Evolutionary conservation across 30 jellyfish, hydroid and myxozoan genomes (phyloP).

Genomic region (Phacellophora camtschatica): DNA sequence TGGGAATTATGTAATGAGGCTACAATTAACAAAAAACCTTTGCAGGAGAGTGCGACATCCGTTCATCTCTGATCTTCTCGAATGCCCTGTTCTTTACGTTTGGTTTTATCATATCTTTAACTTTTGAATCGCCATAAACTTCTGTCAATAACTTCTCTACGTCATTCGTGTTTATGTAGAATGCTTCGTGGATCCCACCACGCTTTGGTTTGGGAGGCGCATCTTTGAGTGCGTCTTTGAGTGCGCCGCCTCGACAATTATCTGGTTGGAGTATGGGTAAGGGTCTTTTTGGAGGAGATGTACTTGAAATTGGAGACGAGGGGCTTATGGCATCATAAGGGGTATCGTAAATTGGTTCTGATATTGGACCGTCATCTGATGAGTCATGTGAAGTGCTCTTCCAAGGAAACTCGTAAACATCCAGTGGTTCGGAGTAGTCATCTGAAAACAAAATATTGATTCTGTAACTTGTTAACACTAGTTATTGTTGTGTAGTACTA

Average conservation of each 20-base stretch:
- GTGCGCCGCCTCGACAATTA: too few relatives aligned
- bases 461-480: too few relatives aligned
- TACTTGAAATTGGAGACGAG: background rate
- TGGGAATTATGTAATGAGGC: too few relatives aligned
- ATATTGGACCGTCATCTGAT: background rate
- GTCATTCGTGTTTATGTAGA: slow-evolving; percentile 20
- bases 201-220: slow-evolving; percentile 52
- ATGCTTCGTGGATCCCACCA: background rate
- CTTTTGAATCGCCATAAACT: slow-evolving; percentile 5
- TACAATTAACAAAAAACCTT: too few relatives aligned
- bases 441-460: background rate
- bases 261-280: slow-evolving; percentile 1
- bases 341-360: slow-evolving; percentile 30
- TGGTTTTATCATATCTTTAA: slow-evolving; percentile 16
- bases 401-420: slow-evolving; percentile 3
- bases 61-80: slow-evolving; percentile 16
- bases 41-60: background rate
- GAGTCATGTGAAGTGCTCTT: background rate
- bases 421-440: slow-evolving; percentile 39
- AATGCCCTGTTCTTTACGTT: slow-evolving; percentile 18
- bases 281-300: slow-evolving; percentile 7
- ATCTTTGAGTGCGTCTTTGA: too few relatives aligned
- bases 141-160: slow-evolving; percentile 36
- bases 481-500: too few relatives aligned
- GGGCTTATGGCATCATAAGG: slow-evolving; percentile 1